phyloP scores from a whole-genome alignment of 2,113 vertebrate species.

The Cololabis saira region DNA sequence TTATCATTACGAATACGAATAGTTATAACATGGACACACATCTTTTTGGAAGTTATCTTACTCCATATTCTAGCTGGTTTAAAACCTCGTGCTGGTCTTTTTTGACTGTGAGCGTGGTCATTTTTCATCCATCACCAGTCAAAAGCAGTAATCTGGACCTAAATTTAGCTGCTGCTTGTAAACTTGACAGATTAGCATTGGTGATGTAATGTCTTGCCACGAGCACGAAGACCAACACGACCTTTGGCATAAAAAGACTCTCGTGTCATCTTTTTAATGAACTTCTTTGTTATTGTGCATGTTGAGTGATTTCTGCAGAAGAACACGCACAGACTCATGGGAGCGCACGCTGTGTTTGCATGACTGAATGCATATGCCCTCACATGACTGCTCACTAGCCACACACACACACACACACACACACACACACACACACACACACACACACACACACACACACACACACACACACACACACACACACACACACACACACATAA shows the following conservation, averaged over 20 bases:
- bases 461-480: constrained; percentile 14
- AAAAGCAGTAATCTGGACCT: constrained; percentile 19
- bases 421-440: background rate
- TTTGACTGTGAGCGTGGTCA: constrained; percentile 1
- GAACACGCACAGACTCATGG: constrained; percentile 15
- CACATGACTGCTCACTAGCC: constrained; percentile 12
- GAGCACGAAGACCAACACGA: background rate
- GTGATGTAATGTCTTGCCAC: constrained; percentile 45
- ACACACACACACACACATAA: background rate
- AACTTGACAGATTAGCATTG: constrained; percentile 57
- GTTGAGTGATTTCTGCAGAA: constrained; percentile 5
- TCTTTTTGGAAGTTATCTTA: no score
- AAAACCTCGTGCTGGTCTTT: background rate
- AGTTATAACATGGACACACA: no score
- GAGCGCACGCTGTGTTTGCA: constrained; percentile 19
- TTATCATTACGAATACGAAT: no score
- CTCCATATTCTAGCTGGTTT: no score
- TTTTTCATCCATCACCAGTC: constrained; percentile 25
- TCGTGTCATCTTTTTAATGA: constrained; percentile 10
- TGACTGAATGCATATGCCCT: constrained; percentile 25
- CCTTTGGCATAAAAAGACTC: constrained; percentile 2
- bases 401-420: constrained; percentile 9
- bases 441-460: no score
- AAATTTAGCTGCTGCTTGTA: constrained; percentile 52
- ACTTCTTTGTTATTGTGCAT: background rate